A percentile compares a stretch with the other conserved stretches of the same genome.
Evolutionary conservation across 2,797 vertebrate genomes (phyloP).

Genomic region (Mormyrus hasselquistii): DNA sequence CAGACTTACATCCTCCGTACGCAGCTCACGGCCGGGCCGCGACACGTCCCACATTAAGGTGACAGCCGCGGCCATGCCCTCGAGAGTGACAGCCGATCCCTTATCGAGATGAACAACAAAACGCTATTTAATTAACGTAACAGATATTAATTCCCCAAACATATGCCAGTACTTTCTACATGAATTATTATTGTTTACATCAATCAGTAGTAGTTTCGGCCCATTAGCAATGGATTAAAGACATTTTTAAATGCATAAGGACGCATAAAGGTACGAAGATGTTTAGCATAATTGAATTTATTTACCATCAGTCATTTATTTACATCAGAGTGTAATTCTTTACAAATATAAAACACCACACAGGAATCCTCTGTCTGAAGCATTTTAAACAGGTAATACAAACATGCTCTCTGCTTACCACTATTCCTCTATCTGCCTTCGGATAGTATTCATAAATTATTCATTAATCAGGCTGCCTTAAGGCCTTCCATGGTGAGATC

Average conservation of each 20-base stretch:
- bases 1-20: not conserved
- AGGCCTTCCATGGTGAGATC: not conserved
- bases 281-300: conserved; percentile 1
- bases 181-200: conserved; percentile 13
- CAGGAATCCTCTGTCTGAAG: not conserved
- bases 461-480: not conserved
- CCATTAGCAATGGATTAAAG: conserved; percentile 4
- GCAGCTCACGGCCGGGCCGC: no score
- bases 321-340: not conserved
- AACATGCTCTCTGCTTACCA: not conserved
- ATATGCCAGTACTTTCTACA: conserved; percentile 9
- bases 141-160: conserved; percentile 6
- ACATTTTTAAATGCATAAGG: conserved; percentile 8
- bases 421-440: not conserved
- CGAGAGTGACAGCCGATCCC: not conserved
- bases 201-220: not conserved
- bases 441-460: conserved; percentile 11
- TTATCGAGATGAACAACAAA: not conserved
- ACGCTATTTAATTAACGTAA: not conserved
- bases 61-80: not conserved
- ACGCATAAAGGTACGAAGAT: not conserved
- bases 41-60: not conserved
- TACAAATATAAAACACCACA: not conserved
- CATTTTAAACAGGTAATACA: conserved; percentile 9
- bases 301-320: not conserved